A percentile compares a stretch with the other conserved stretches of the same genome.
phyloP scores from a whole-genome alignment of 2,113 vertebrate species.

The Aptenodytes forsteri region DNA sequence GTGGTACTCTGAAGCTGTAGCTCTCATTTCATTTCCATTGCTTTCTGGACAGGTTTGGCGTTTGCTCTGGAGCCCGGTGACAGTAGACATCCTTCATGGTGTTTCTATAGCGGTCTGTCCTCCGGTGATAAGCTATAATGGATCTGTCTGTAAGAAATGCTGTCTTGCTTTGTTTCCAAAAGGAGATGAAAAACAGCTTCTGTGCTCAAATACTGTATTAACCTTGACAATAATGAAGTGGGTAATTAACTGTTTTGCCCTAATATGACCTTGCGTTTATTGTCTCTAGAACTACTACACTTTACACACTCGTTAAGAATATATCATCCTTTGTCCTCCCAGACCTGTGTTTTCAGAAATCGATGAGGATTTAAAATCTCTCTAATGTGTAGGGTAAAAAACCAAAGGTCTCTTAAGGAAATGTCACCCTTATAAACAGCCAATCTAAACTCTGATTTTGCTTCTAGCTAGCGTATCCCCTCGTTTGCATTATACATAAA shows the following conservation, averaged over 20 bases:
- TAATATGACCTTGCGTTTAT: conserved; percentile 76
- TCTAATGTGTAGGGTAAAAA: background rate
- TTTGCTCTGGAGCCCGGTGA: conserved; percentile 71
- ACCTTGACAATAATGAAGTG: conserved; percentile 93
- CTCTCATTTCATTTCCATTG: conserved; percentile 19
- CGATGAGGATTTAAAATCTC: conserved; percentile 7
- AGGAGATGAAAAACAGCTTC: conserved; percentile 84
- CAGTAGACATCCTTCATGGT: conserved; percentile 91
- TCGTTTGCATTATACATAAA: background rate
- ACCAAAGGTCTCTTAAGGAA: background rate
- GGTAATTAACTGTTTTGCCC: conserved; percentile 91
- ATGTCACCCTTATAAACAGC: background rate
- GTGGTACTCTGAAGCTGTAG: background rate
- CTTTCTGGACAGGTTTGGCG: conserved; percentile 14
- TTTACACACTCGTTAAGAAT: conserved; percentile 25
- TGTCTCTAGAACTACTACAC: conserved; percentile 55
- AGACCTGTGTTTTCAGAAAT: background rate
- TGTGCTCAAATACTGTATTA: conserved; percentile 84
- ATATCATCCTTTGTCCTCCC: conserved; percentile 35
- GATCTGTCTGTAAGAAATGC: conserved; percentile 81
- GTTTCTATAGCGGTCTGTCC: conserved; percentile 78
- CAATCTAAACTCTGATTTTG: background rate
- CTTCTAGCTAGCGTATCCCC: background rate
- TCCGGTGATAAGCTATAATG: conserved; percentile 93
- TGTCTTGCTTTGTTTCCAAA: conserved; percentile 78